Evolutionary conservation across 1,140 invertebrate species (phyloP), one percentile per base, ranked within the genome.

Genomic region (Saxidomus purpurata): DNA sequence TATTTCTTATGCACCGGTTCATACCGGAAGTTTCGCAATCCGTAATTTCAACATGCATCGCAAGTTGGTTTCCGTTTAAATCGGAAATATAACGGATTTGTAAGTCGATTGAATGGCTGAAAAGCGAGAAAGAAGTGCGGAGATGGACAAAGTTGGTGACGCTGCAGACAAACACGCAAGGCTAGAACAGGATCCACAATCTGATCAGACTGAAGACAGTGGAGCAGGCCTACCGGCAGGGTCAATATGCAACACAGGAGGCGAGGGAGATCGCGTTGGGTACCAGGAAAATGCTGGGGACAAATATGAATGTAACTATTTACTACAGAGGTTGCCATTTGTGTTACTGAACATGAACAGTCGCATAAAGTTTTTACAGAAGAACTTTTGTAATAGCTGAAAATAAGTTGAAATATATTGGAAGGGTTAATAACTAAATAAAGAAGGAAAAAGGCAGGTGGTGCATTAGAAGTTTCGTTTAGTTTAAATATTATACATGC

Each of bases 281-380:
- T 79, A 79, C 49, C 76, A 79, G 34, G 76, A 77, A 82, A 92
- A 97, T 89, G 96, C 97, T 1, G 96, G 96, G 22, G 81, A 92
- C 17, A 91, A 93, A 88, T 93, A 93, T 90, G 91, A 93, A 89
- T 93, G 92, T 93, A 87, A 91, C 84, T 69, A 38, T 61, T 67
- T 40, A 28, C 40, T n/a, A n/a, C n/a, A n/a, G n/a, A n/a, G n/a
- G n/a, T n/a, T n/a, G n/a, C n/a, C n/a, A n/a, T n/a, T n/a, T n/a
- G n/a, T n/a, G n/a, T n/a, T n/a, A n/a, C n/a, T n/a, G n/a, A n/a
- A n/a, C n/a, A n/a, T n/a, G n/a, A n/a, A n/a, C n/a, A n/a, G n/a
- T n/a, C n/a, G n/a, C n/a, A n/a, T n/a, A n/a, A n/a, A n/a, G n/a
- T n/a, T n/a, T n/a, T n/a, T n/a, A n/a, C n/a, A n/a, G n/a, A n/a